Conservation (phyloP, 64 coral and sea anemone species). For the Orbicella faveolata region DNA sequence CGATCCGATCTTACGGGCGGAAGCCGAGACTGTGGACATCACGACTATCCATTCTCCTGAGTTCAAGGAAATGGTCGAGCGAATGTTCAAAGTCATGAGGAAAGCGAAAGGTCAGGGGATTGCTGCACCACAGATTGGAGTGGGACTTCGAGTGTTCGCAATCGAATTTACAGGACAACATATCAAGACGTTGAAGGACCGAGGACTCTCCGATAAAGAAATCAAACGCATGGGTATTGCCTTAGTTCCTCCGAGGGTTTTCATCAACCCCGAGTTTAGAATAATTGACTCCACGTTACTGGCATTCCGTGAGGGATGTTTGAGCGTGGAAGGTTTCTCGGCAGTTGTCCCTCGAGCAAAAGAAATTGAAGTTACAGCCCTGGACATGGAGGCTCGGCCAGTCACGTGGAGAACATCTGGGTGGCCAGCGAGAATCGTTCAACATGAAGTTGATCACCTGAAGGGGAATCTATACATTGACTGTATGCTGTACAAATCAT, state of each 20-base stretch:
- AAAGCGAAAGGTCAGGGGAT: constrained; percentile 72
- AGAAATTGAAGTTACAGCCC: constrained; percentile 80
- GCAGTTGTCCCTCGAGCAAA: constrained; percentile 79
- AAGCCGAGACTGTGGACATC: constrained; percentile 73
- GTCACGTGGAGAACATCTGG: constrained; percentile 78
- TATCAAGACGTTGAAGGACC: constrained; percentile 84
- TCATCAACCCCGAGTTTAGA: constrained; percentile 85
- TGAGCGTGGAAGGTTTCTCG: constrained; percentile 91
- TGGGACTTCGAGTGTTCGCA: constrained; percentile 87
- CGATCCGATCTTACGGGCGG: constrained; percentile 79
- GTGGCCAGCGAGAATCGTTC: constrained; percentile 93
- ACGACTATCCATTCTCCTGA: constrained; percentile 85
- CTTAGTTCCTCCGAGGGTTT: constrained; percentile 75
- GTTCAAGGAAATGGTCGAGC: constrained; percentile 83
- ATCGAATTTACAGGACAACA: constrained; percentile 87
- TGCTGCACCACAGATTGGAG: constrained; percentile 96
- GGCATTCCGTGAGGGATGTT: constrained; percentile 90
- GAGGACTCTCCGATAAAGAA: constrained; percentile 82
- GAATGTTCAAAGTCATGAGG: constrained; percentile 90
- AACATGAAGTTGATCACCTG: constrained; percentile 94
- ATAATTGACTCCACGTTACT: constrained; percentile 75
- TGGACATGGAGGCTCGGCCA: constrained; percentile 61
- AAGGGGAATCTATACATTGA: constrained; percentile 95
- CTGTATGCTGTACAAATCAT: constrained; percentile 94
- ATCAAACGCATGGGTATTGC: constrained; percentile 82